Percentiles rank a stretch among this genome's conserved stretches.
Conservation (phyloP, 2,888 invertebrate species). For the Troides helena region DNA sequence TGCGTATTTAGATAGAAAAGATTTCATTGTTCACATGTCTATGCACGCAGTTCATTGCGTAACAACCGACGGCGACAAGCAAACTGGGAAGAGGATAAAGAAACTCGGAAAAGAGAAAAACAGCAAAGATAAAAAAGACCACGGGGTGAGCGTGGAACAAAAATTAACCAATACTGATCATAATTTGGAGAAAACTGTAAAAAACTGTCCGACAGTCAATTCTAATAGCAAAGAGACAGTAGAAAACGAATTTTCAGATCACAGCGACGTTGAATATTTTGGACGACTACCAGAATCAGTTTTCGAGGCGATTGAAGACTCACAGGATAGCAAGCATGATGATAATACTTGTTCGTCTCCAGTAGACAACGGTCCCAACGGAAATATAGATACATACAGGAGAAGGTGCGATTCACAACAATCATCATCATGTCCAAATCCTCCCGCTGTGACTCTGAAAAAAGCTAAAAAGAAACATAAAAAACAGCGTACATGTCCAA, state of each 20-base stretch:
- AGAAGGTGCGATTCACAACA: neutral
- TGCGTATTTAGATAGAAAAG: constrained; percentile 51
- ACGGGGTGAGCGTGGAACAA: neutral
- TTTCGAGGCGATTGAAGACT: constrained; percentile 58
- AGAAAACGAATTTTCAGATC: constrained; percentile 52
- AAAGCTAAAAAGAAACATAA: constrained; percentile 34
- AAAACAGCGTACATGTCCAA: constrained; percentile 63
- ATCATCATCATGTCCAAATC: constrained; percentile 7
- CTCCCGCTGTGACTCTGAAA: neutral
- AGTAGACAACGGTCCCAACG: constrained; percentile 16
- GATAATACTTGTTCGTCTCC: constrained; percentile 11
- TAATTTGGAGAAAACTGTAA: constrained; percentile 15
- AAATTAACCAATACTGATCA: constrained; percentile 5
- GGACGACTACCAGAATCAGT: constrained; percentile 55
- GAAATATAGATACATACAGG: neutral
- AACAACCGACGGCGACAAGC: constrained; percentile 15
- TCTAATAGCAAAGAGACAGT: constrained; percentile 8
- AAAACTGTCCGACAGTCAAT: constrained; percentile 1
- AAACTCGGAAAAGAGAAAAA: constrained; percentile 15
- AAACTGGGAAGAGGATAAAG: constrained; percentile 8
- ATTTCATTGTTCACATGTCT: constrained; percentile 62
- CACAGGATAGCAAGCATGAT: constrained; percentile 43
- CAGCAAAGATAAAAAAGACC: constrained; percentile 12
- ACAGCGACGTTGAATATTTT: constrained; percentile 51
- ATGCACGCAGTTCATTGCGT: constrained; percentile 51